These are phyloP conservation scores for Clarias pachynema DNA, from an alignment of 2,797 vertebrate genomes.

Conservation along the genomic window DNA sequence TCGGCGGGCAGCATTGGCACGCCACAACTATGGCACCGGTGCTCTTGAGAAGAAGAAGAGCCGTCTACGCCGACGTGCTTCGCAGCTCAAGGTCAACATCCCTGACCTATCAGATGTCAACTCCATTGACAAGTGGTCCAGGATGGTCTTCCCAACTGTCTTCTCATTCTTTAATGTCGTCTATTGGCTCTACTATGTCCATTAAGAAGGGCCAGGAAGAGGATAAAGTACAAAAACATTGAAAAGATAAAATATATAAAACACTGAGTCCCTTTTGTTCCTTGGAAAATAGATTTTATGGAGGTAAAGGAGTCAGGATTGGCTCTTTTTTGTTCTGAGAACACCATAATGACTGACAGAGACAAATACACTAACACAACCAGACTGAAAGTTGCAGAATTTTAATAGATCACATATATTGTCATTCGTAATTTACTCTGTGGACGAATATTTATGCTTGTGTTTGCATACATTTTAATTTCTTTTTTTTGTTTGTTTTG, in stretches of 20 bases:
- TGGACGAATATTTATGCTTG: constrained; percentile 87
- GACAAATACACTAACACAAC: constrained; percentile 73
- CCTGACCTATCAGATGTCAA: constrained; percentile 99
- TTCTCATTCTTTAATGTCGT: constrained; percentile 99
- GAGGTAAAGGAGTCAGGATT: constrained; percentile 75
- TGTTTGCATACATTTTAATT: constrained; percentile 82
- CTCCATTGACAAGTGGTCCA: constrained; percentile 98
- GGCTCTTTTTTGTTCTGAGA: constrained; percentile 83
- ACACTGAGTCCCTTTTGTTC: constrained; percentile 65
- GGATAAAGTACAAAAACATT: constrained; percentile 47
- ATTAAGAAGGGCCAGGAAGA: constrained; percentile 75
- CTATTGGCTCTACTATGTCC: constrained; percentile 99
- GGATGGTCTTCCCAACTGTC: constrained; percentile 98
- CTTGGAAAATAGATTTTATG: constrained; percentile 60
- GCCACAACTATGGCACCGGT: constrained; percentile 94
- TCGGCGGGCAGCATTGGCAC: constrained; percentile 89
- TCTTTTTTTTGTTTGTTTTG: constrained; percentile 72
- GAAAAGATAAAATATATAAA: constrained; percentile 56
- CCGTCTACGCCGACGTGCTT: constrained; percentile 92
- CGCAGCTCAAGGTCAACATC: constrained; percentile 98
- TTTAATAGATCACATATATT: constrained; percentile 81
- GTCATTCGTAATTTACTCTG: constrained; percentile 82
- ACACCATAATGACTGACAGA: constrained; percentile 87
- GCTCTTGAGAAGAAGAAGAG: constrained; percentile 98
- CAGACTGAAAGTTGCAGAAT: constrained; percentile 73